Conservation (phyloP, 2,888 invertebrate genomes). For the Drosophila kambysellisi region DNA sequence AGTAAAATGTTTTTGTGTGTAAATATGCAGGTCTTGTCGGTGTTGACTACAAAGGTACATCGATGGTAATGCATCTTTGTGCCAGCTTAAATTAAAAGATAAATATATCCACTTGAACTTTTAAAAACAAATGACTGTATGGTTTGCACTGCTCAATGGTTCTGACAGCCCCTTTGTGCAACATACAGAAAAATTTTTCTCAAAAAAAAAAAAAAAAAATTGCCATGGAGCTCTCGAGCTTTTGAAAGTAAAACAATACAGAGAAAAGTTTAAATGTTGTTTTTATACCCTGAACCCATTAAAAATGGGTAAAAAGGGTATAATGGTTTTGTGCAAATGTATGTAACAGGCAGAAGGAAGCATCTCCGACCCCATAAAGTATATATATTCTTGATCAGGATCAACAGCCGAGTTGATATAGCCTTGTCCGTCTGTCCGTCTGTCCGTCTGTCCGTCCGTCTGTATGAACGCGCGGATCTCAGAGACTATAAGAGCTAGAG, state of each 20-base stretch:
- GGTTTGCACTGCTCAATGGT: background rate
- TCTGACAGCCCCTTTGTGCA: background rate
- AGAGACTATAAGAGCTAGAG: too few species aligned
- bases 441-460: too few species aligned
- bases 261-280: background rate
- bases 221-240: background rate
- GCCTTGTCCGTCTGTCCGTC: too few species aligned
- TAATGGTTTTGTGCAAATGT: too few species aligned
- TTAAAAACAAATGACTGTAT: background rate
- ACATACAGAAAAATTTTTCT: background rate
- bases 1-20: background rate
- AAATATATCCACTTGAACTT: background rate
- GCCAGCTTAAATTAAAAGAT: background rate
- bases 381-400: too few species aligned
- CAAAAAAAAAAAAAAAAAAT: background rate
- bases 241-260: background rate
- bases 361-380: too few species aligned
- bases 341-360: too few species aligned
- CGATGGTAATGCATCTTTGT: background rate
- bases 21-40: background rate
- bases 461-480: too few species aligned
- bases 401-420: too few species aligned
- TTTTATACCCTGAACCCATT: too few species aligned
- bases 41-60: background rate
- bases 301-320: too few species aligned